Conservation (phyloP, 2,797 vertebrate genomes). For the Gallinago nigripennis region DNA sequence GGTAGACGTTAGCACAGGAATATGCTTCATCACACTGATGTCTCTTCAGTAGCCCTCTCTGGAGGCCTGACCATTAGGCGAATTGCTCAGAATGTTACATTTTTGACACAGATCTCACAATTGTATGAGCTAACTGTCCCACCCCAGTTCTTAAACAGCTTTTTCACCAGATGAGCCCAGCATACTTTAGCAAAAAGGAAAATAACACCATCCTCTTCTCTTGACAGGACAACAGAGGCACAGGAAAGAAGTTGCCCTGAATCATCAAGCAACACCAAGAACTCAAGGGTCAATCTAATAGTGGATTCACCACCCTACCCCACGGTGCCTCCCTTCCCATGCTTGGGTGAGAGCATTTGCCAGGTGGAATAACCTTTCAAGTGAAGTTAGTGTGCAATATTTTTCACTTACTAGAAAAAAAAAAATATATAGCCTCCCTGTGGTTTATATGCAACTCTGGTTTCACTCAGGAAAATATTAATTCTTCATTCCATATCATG, state of each 20-base stretch:
- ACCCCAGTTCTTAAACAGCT: neutral
- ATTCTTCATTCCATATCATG: neutral
- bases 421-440: neutral
- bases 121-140: neutral
- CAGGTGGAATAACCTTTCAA: neutral
- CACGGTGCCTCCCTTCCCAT: neutral
- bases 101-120: neutral
- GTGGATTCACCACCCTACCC: neutral
- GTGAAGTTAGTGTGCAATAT: neutral
- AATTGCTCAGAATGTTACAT: neutral
- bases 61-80: neutral
- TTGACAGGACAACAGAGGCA: neutral
- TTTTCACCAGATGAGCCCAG: neutral
- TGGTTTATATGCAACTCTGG: neutral
- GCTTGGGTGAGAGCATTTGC: neutral
- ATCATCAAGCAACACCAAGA: neutral
- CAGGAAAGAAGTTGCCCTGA: neutral
- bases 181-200: neutral
- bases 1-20: neutral
- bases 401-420: neutral
- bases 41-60: neutral
- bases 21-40: neutral
- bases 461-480: neutral
- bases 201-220: neutral
- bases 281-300: neutral